Evolutionary conservation across 1,140 invertebrate species (phyloP), one percentile per base, ranked within the genome.

Genomic region (Lepidurus apus): DNA sequence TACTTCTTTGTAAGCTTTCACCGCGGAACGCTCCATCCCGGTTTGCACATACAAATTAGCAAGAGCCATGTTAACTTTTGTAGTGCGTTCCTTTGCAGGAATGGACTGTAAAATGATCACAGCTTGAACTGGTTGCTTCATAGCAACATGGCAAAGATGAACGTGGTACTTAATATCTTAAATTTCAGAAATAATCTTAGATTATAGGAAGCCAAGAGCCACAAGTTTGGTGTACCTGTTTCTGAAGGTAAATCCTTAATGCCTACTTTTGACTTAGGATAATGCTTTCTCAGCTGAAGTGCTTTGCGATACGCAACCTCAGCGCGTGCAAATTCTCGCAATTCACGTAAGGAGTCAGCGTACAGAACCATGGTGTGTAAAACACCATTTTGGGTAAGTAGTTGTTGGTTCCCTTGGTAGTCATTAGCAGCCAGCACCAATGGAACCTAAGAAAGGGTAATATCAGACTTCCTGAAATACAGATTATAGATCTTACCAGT

Each of bases 81-180:
- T 84, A 53, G 88, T 91, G 74, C 92, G 85, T 65, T 90, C 88
- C 83, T 91, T 92, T 45, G 89, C 90, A 73, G 90, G 88, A 78
- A 93, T 90, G 73, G 88, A 88, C 81, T 93, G 91, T 34, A 94
- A 81, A 79, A 90, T 86, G 80, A 85, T 86, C 24, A 92, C 86
- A 1, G 92, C 92, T 84, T 91, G 87, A 74, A 85, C 83, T 7
- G 85, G 85, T 79, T 92, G 90, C 81, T 91, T 91, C 74, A 90
- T 83, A 78, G 91, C 88, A 0, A 88, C 83, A 80, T 90, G 86
- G 84, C 93, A 94, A 26, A 89, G 82, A 84, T 93, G 88, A 65
- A 93, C 89, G 83, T 92, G 90, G 83, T 90, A 93, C 83, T 93
- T 93, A n/a, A 94, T 89, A 81, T 93, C 92, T 87, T 85, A 85